Percentiles rank a stretch among this genome's conserved stretches.
These are phyloP conservation scores for Cryptocheilus praepositus DNA, from an alignment of 2,888 invertebrate species.

Conservation along the genomic window DNA sequence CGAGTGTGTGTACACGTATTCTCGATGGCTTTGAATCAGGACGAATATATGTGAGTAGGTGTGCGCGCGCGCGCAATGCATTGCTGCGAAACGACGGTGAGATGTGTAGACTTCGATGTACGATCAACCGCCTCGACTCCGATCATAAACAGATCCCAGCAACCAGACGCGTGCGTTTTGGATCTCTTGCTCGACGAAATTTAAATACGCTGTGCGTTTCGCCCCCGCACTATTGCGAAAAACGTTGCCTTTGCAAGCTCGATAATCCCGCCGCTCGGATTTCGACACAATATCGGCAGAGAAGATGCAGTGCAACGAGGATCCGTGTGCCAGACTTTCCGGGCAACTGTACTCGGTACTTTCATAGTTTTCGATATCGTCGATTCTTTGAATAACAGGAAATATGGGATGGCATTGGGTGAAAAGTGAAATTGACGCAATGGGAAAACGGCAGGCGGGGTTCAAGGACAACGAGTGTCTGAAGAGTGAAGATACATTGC, in stretches of 20 bases:
- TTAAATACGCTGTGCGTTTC: background rate
- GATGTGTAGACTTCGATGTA: background rate
- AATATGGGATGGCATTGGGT: no score
- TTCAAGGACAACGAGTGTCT: no score
- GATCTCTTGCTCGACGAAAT: conserved; percentile 20
- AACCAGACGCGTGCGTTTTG: conserved; percentile 5
- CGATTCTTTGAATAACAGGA: no score
- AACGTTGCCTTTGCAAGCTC: no score
- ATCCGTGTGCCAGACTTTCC: no score
- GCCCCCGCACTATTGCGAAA: background rate
- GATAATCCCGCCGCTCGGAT: background rate
- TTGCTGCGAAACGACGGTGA: background rate
- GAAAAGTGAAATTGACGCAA: no score
- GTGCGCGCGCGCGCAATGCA: background rate
- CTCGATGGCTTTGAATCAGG: background rate
- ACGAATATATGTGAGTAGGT: background rate
- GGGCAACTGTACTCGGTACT: no score
- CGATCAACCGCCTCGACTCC: background rate
- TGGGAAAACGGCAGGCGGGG: no score
- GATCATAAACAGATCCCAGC: conserved; percentile 1
- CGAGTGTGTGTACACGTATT: conserved; percentile 4
- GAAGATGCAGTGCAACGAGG: no score
- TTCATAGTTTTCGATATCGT: no score
- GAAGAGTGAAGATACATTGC: no score
- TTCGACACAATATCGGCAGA: background rate